A percentile compares a stretch with the other conserved stretches of the same genome.
Evolutionary conservation across 2,797 vertebrate species (phyloP).

Genomic region (Ammospiza maritima): DNA sequence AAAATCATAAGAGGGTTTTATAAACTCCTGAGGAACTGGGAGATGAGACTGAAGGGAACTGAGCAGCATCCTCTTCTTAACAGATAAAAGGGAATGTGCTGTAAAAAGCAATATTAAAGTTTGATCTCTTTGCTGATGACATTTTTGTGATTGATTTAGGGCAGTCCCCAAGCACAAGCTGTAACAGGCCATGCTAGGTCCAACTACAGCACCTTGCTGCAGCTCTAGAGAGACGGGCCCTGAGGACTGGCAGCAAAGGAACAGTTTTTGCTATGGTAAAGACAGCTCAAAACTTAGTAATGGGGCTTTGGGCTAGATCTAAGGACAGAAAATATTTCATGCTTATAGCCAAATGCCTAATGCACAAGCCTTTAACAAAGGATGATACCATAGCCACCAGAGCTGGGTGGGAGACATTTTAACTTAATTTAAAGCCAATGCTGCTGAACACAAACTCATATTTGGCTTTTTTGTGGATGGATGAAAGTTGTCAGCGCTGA

Average conservation of each 20-base stretch:
- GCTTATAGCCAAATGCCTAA: background rate
- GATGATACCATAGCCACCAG: background rate
- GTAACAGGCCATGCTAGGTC: background rate
- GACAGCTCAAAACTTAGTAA: background rate
- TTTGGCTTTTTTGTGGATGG: background rate
- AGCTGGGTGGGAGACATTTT: background rate
- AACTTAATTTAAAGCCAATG: background rate
- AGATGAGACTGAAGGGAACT: background rate
- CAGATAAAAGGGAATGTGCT: constrained; percentile 1
- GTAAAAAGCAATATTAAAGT: background rate
- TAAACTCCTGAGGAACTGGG: background rate
- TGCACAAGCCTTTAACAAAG: background rate
- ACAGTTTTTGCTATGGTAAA: background rate
- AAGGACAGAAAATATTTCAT: background rate
- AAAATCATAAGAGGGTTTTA: background rate
- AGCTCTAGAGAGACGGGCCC: background rate
- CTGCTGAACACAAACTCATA: background rate
- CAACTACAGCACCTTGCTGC: background rate
- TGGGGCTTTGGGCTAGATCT: background rate
- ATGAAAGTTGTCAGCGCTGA: background rate
- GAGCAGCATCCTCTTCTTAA: background rate
- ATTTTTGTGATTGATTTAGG: constrained; percentile 54
- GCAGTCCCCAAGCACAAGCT: background rate
- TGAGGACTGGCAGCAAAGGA: background rate
- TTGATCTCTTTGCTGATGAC: constrained; percentile 27